These are phyloP conservation scores for Monarcha castaneiventris DNA, from an alignment of 2,113 vertebrate species.

Conservation along the genomic window DNA sequence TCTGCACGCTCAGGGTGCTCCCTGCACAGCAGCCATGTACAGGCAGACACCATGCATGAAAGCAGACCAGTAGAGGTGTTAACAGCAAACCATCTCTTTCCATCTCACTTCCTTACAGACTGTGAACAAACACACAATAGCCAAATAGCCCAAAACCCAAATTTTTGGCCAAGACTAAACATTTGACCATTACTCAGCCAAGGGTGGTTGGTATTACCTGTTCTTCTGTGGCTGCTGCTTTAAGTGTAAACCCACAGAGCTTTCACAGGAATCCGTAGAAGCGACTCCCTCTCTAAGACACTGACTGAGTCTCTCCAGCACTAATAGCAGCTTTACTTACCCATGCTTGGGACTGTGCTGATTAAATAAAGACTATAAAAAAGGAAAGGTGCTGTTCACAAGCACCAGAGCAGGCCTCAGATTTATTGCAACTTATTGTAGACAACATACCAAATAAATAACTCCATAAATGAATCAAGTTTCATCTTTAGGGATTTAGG, in stretches of 20 bases:
- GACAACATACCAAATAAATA: not conserved
- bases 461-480: not conserved
- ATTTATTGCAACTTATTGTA: not conserved
- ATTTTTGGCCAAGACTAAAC: not conserved
- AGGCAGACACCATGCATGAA: not conserved
- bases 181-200: not conserved
- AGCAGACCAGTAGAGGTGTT: not conserved
- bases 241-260: not conserved
- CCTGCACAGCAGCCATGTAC: too few relatives aligned
- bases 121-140: not conserved
- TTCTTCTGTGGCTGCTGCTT: not conserved
- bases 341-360: not conserved
- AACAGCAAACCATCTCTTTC: not conserved
- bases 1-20: not conserved
- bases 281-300: not conserved
- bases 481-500: not conserved
- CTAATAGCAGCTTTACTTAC: not conserved
- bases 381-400: not conserved
- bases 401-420: not conserved
- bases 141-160: not conserved
- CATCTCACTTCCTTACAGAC: not conserved
- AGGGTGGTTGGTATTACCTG: not conserved
- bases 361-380: not conserved
- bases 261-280: not conserved
- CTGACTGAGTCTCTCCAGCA: fast-evolving